Base-by-base conservation (phyloP, 1,140 invertebrate species). In the Neocloeon triangulifer region DNA sequence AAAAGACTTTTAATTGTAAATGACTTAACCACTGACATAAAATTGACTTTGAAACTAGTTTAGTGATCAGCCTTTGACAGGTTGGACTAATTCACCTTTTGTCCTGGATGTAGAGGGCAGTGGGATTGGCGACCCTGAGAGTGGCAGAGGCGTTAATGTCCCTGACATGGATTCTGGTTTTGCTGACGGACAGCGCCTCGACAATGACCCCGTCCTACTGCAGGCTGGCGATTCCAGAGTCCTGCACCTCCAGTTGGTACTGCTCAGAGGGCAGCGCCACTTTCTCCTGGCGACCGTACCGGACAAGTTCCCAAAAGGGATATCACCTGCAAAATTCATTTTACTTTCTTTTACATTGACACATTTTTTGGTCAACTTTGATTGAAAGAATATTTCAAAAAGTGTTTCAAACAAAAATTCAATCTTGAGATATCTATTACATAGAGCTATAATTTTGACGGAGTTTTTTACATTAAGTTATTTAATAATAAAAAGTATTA, bases 161-260 rank as follows among this genome's bases (percentile, higher is more conserved):
- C 28, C 62, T 55, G 15, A 75, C 40, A 5, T 62, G 45, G 22
- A 75, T 57, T 43, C 68, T 66, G 3, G 75, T 77, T 36, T 61
- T 58, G 2, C 80, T 80, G 21, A 64, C 36, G 12, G 49, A 52
- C 3, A 62, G 41, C 7, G 69, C 75, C 23, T 64, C 69, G 1
- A 56, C 50, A 8, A 46, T 48, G 18, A 50, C 58, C 17, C 39
- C 46, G 30, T 51, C 52, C 33, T 56, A 54, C 30, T 56, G 56
- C 14, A 77, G 58, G 25, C 49, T 47, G 14, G 70, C 63, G 22
- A 81, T 55, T 2, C 49, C 41, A 2, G 45, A 30, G 45, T 74
- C 59, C 42, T 67, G 14, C 4, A 77, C 56, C 48, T 74, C 64
- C 18, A 88, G 53, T 38, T 69, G 71, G 53, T 86, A 88, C 43